These are phyloP conservation scores for Nanorana parkeri DNA, from an alignment of 2,113 vertebrate species.

Conservation along the genomic window DNA sequence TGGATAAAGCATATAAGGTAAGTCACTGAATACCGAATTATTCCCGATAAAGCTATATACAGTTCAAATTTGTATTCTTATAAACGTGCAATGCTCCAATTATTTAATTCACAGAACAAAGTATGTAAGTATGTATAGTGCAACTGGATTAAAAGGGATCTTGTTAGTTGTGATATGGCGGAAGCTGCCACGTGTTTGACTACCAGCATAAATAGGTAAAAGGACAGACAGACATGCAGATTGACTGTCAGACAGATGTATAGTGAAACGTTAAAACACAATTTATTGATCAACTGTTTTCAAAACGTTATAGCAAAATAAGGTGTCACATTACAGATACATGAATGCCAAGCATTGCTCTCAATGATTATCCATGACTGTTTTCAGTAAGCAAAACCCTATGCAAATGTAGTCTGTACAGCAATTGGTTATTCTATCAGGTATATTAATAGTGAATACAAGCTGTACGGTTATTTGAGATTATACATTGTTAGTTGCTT, in stretches of 20 bases:
- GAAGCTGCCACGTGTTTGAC: too few relatives aligned
- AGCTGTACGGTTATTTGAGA: background rate
- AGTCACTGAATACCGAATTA: background rate
- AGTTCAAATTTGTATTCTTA: too few relatives aligned
- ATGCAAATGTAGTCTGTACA: background rate
- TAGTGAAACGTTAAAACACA: background rate
- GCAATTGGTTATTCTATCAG: background rate
- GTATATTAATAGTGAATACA: background rate
- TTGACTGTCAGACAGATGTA: background rate
- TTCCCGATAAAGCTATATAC: background rate
- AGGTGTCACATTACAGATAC: too few relatives aligned
- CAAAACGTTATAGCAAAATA: too few relatives aligned
- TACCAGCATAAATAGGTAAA: background rate
- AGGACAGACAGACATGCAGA: background rate
- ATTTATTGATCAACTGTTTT: background rate
- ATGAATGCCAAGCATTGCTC: too few relatives aligned
- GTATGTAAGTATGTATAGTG: too few relatives aligned
- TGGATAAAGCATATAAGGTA: conserved; percentile 10
- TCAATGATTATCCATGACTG: background rate
- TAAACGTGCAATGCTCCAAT: too few relatives aligned
- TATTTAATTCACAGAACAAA: too few relatives aligned
- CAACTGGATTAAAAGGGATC: too few relatives aligned
- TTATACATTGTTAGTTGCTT: background rate
- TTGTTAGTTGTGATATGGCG: too few relatives aligned
- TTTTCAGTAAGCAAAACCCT: background rate